Percentiles rank a stretch among this genome's conserved stretches.
These are phyloP conservation scores for Torymus aiolomorphi DNA, from an alignment of 2,888 invertebrate genomes.

Conservation along the genomic window DNA sequence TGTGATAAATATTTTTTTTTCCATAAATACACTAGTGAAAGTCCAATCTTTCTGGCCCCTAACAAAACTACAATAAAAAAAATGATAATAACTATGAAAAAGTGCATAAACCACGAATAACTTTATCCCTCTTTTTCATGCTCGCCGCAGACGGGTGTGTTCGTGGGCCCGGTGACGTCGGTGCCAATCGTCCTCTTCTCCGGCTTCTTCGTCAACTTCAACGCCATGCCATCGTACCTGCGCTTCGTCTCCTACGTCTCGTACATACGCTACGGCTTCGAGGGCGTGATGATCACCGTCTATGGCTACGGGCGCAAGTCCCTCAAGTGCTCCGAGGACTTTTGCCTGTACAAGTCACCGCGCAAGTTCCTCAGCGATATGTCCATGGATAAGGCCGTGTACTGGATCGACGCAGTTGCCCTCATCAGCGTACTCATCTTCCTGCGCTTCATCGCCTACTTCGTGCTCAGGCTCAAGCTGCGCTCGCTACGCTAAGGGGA, in stretches of 20 bases:
- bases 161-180: constrained; percentile 90
- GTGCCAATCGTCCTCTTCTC: constrained; percentile 95
- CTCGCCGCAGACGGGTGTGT: constrained; percentile 78
- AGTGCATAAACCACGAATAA: too few relatives aligned
- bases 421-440: constrained; percentile 87
- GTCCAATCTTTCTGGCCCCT: too few relatives aligned
- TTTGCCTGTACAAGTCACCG: constrained; percentile 90
- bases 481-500: constrained; percentile 74
- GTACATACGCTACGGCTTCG: constrained; percentile 94
- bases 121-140: too few relatives aligned
- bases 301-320: constrained; percentile 91
- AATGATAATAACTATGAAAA: too few relatives aligned
- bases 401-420: constrained; percentile 91
- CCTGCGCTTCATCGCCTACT: constrained; percentile 87
- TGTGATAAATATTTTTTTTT: too few relatives aligned
- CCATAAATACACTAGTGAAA: too few relatives aligned
- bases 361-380: constrained; percentile 90
- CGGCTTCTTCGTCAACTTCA: constrained; percentile 95
- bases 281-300: constrained; percentile 93
- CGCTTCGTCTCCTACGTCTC: constrained; percentile 93
- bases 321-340: constrained; percentile 87
- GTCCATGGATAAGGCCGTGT: constrained; percentile 86
- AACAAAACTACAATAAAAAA: too few relatives aligned
- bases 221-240: constrained; percentile 92
- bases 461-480: constrained; percentile 89